Conservation (phyloP, 2,888 invertebrate species). For the Blastobasis lacticolella region DNA sequence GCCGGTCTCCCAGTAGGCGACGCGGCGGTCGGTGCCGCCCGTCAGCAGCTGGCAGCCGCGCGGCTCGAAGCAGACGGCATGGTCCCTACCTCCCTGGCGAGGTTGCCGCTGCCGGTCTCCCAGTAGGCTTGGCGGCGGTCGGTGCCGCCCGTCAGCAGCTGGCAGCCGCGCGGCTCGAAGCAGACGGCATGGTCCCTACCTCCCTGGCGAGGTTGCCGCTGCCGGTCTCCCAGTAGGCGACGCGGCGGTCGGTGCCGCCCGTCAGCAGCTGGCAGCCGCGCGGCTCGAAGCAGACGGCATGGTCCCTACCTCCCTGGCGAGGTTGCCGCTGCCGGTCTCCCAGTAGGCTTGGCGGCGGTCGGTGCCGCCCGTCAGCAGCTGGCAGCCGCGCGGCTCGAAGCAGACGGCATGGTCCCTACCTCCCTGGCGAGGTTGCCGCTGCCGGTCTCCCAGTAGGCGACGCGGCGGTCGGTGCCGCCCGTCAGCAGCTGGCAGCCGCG, state of each 20-base stretch:
- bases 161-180: constrained; percentile 83
- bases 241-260: constrained; percentile 88
- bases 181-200: constrained; percentile 58
- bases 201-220: constrained; percentile 90
- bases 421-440: constrained; percentile 90
- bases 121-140: constrained; percentile 92
- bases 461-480: constrained; percentile 88
- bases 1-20: constrained; percentile 91
- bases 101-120: constrained; percentile 89
- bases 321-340: constrained; percentile 89
- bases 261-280: constrained; percentile 85
- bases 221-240: constrained; percentile 91
- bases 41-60: constrained; percentile 85
- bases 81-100: constrained; percentile 79
- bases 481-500: constrained; percentile 85
- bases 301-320: constrained; percentile 79
- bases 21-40: constrained; percentile 88
- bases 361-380: constrained; percentile 88
- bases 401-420: constrained; percentile 58
- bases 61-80: constrained; percentile 78
- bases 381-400: constrained; percentile 83
- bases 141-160: constrained; percentile 88
- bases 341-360: constrained; percentile 92
- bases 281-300: constrained; percentile 78
- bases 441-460: constrained; percentile 91